phyloP scores from a whole-genome alignment of 2,113 vertebrate genomes.

The Sigmodon hispidus region DNA sequence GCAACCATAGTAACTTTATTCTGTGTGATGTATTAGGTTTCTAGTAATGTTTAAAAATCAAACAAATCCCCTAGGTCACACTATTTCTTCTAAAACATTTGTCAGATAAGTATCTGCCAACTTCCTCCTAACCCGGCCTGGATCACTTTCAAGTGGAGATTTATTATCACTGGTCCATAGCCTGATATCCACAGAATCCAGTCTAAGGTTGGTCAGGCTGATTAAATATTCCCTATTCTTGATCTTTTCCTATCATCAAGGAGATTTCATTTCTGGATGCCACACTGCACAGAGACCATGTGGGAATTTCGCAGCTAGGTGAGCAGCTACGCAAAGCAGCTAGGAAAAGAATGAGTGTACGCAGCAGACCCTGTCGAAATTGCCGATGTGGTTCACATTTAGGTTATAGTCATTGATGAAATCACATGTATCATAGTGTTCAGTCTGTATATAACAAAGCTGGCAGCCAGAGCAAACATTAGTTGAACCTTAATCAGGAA shows the following conservation, averaged over 20 bases:
- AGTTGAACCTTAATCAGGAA: background rate
- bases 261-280: background rate
- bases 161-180: background rate
- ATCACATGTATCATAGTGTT: background rate
- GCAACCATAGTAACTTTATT: background rate
- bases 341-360: background rate
- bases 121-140: background rate
- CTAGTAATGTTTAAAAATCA: constrained; percentile 12
- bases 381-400: background rate
- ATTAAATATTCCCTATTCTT: background rate
- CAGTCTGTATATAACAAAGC: background rate
- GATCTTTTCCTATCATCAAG: background rate
- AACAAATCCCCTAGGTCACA: constrained; percentile 7
- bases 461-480: background rate
- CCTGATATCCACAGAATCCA: background rate
- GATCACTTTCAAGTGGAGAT: background rate
- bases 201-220: background rate
- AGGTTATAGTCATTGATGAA: constrained; percentile 1
- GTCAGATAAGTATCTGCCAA: background rate
- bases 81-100: constrained; percentile 16
- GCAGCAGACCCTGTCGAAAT: background rate
- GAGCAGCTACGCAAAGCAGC: background rate
- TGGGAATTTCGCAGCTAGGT: background rate
- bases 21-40: background rate
- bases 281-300: background rate